phyloP scores from a whole-genome alignment of 92 coral and sea anemone species.

The Bergia sp. region DNA sequence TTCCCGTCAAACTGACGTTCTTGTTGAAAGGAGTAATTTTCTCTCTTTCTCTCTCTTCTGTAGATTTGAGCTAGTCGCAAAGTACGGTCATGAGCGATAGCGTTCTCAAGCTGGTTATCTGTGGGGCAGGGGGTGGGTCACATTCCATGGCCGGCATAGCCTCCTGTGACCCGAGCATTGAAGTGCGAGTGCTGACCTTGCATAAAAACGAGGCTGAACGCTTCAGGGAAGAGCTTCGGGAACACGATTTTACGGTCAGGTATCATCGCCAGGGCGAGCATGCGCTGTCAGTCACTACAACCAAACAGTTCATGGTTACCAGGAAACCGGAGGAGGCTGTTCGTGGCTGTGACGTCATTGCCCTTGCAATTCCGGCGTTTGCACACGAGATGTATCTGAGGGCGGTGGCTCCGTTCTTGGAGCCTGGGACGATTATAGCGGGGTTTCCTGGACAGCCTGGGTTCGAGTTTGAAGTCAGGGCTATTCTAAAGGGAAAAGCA shows the following conservation, averaged over 20 bases:
- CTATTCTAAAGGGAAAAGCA: slow-evolving; percentile 57
- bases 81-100: not conserved
- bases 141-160: slow-evolving; percentile 38
- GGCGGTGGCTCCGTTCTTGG: slow-evolving; percentile 61
- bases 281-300: slow-evolving; percentile 24
- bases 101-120: slow-evolving; percentile 32
- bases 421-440: slow-evolving; percentile 67
- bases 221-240: slow-evolving; percentile 23
- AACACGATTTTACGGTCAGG: slow-evolving; percentile 12
- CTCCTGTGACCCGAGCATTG: slow-evolving; percentile 17
- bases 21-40: no score
- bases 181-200: slow-evolving; percentile 41
- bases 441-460: slow-evolving; percentile 76
- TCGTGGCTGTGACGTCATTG: slow-evolving; percentile 76
- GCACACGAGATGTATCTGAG: slow-evolving; percentile 66
- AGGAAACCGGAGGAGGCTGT: slow-evolving; percentile 66
- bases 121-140: slow-evolving; percentile 53
- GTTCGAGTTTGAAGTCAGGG: slow-evolving; percentile 66
- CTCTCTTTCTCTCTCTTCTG: no score
- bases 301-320: slow-evolving; percentile 61
- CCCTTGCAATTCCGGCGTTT: slow-evolving; percentile 70
- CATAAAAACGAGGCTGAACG: slow-evolving; percentile 46
- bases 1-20: no score
- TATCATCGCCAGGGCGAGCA: slow-evolving; percentile 18
- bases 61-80: no score